Percentiles rank a stretch among this genome's conserved stretches.
Conservation (phyloP, 1,140 invertebrate genomes). For the Spodoptera frugiperda region DNA sequence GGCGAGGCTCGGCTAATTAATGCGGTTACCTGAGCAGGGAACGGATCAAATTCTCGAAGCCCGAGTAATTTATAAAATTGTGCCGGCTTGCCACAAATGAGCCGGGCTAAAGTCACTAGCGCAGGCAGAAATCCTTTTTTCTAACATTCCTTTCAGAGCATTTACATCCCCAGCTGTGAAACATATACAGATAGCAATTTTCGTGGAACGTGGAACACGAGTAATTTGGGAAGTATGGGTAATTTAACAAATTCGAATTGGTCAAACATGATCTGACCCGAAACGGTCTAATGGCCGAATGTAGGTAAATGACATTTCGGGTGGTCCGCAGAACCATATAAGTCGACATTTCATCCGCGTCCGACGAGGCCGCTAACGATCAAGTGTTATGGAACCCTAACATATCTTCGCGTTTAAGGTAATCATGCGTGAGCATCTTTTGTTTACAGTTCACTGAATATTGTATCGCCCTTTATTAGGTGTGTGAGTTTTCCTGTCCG, state of each 20-base stretch:
- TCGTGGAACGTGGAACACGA: not conserved
- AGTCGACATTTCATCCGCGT: conserved; percentile 25
- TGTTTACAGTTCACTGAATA: conserved; percentile 40
- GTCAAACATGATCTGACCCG: conserved; percentile 11
- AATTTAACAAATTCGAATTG: conserved; percentile 39
- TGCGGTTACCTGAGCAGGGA: conserved; percentile 38
- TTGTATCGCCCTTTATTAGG: conserved; percentile 42
- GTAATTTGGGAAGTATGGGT: conserved; percentile 15
- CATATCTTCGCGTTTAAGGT: conserved; percentile 28
- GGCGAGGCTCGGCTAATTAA: conserved; percentile 28
- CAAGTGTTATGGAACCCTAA: conserved; percentile 30
- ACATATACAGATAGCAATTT: not conserved
- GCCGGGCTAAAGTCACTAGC: conserved; percentile 13
- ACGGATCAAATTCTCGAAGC: conserved; percentile 40
- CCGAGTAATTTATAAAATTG: conserved; percentile 39
- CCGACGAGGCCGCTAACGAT: conserved; percentile 36
- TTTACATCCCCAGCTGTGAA: not conserved
- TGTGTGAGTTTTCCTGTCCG: conserved; percentile 37
- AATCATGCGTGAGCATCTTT: conserved; percentile 44
- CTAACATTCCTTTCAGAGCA: not conserved
- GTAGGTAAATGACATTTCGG: conserved; percentile 33
- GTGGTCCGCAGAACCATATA: conserved; percentile 19
- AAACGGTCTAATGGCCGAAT: conserved; percentile 32
- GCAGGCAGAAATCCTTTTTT: conserved; percentile 18
- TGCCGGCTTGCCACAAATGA: conserved; percentile 31